Conservation (phyloP, 2,797 vertebrate genomes). For the Erpetoichthys calabaricus region DNA sequence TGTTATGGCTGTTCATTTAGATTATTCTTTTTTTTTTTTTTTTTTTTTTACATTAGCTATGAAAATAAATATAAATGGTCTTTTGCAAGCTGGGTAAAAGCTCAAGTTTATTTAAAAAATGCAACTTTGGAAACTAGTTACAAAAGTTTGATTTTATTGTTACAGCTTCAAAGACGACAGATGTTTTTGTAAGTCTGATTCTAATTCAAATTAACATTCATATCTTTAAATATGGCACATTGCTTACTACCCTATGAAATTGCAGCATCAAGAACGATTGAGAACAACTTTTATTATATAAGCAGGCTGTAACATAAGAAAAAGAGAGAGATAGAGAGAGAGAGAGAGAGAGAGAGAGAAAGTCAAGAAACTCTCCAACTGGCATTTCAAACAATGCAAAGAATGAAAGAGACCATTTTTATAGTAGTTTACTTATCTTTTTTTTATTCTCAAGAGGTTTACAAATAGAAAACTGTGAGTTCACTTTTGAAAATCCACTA, state of each 20-base stretch:
- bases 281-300: constrained; percentile 9
- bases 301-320: constrained; percentile 9
- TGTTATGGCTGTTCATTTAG: constrained; percentile 23
- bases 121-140: neutral
- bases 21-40: constrained; percentile 42
- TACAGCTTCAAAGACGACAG: constrained; percentile 9
- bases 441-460: neutral
- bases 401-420: constrained; percentile 2
- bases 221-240: constrained; percentile 12
- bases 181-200: constrained; percentile 6
- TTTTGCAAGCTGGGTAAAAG: constrained; percentile 1
- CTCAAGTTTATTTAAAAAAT: constrained; percentile 3
- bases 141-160: neutral
- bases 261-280: constrained; percentile 13
- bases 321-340: constrained; percentile 7
- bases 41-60: neutral
- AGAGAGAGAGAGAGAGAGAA: constrained; percentile 9
- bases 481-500: too few relatives aligned
- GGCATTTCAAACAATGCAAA: constrained; percentile 4
- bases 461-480: neutral
- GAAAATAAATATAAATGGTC: neutral
- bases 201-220: constrained; percentile 4
- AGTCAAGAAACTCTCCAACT: constrained; percentile 8
- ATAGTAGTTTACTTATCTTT: neutral
- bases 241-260: constrained; percentile 10